Evolutionary conservation across 2,797 vertebrate genomes (phyloP).

Genomic region (Anguilla anguilla): DNA sequence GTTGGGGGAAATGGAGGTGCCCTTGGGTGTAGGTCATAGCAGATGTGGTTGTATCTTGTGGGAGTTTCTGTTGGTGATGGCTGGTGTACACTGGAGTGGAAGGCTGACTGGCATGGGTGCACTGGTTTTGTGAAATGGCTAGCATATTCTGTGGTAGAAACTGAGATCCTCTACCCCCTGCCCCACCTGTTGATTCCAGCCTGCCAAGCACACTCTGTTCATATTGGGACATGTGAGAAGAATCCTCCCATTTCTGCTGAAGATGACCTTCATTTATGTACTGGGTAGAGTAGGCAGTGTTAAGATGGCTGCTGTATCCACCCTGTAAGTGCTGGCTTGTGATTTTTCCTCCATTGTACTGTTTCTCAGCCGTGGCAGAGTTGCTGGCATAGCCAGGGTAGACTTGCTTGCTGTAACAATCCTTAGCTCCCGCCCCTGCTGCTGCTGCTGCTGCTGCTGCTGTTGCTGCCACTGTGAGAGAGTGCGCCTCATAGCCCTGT

Average conservation of each 20-base stretch:
- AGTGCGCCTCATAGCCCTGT: conserved; percentile 89
- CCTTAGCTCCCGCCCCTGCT: conserved; percentile 70
- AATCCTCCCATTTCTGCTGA: conserved; percentile 90
- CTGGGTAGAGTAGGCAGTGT: conserved; percentile 79
- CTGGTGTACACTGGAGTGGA: conserved; percentile 84
- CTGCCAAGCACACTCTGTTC: conserved; percentile 91
- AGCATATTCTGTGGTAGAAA: conserved; percentile 85
- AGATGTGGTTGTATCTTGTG: conserved; percentile 77
- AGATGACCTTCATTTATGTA: conserved; percentile 87
- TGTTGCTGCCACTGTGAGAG: conserved; percentile 78
- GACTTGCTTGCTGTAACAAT: conserved; percentile 88
- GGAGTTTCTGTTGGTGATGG: conserved; percentile 86
- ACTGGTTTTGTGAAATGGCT: conserved; percentile 84
- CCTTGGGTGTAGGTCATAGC: conserved; percentile 86
- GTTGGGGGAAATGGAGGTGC: conserved; percentile 86
- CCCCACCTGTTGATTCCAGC: conserved; percentile 72
- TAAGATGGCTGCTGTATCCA: conserved; percentile 84
- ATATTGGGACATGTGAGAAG: conserved; percentile 84
- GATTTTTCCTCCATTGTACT: conserved; percentile 85
- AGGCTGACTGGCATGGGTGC: conserved; percentile 77
- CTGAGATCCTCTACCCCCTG: conserved; percentile 63
- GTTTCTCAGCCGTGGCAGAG: conserved; percentile 69
- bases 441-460: conserved; percentile 51
- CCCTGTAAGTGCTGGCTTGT: conserved; percentile 82
- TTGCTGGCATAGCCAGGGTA: conserved; percentile 74